A percentile compares a stretch with the other conserved stretches of the same genome.
phyloP scores from a whole-genome alignment of 2,797 vertebrate species.

The Orestias chungarensis region DNA sequence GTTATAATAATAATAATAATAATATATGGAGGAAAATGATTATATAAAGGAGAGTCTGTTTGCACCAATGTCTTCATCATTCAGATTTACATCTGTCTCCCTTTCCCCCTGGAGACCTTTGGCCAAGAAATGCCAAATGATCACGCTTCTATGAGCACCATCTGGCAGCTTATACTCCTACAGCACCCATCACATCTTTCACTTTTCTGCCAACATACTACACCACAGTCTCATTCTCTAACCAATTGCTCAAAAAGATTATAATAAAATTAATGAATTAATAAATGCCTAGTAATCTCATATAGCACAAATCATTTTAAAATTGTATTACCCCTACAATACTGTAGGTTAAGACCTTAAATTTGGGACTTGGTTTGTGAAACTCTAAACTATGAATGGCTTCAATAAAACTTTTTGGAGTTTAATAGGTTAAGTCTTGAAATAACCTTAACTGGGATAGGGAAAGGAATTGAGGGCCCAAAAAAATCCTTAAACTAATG shows the following conservation, averaged over 20 bases:
- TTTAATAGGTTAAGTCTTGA: neutral
- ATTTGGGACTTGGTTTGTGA: too few relatives aligned
- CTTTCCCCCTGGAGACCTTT: constrained; percentile 67
- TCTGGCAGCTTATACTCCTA: constrained; percentile 79
- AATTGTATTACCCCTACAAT: too few relatives aligned
- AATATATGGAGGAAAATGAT: neutral
- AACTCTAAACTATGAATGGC: neutral
- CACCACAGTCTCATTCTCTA: constrained; percentile 31
- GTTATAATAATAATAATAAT: neutral
- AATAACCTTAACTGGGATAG: neutral
- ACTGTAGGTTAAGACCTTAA: too few relatives aligned
- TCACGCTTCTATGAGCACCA: constrained; percentile 81
- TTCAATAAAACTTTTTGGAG: neutral
- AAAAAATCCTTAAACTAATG: neutral
- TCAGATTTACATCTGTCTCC: constrained; percentile 33
- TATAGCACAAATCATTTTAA: too few relatives aligned
- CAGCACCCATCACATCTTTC: constrained; percentile 67
- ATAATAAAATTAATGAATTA: neutral
- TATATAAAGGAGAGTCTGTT: constrained; percentile 8
- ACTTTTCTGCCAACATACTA: constrained; percentile 49
- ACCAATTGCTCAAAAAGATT: constrained; percentile 29
- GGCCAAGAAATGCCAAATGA: constrained; percentile 75
- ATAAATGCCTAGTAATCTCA: neutral
- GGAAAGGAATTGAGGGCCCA: neutral
- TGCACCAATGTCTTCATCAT: constrained; percentile 28